Evolutionary conservation across 2,113 vertebrate species (phyloP), one percentile per base, ranked within the genome.

Genomic region (Herpailurus yagouaroundi): DNA sequence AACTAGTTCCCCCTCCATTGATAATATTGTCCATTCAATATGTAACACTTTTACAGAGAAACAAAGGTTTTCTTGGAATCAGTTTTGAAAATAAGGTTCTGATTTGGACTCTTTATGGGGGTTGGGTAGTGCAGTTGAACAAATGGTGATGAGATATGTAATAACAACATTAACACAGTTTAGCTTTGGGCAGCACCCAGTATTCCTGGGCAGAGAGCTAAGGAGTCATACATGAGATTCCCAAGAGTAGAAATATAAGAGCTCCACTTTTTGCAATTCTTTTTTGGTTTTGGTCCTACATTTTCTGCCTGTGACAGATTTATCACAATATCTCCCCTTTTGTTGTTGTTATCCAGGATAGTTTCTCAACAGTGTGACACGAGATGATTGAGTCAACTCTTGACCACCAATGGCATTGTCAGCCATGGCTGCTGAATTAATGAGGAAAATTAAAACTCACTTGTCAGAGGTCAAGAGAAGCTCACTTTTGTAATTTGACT

Each of bases 381-480:
- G 16, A 38, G 21, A 73, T 82, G 38, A 92, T 6, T 6, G 73
- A 45, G 80, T 94, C 80, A 79, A 29, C 38, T 81, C 15, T 80
- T 77, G 38, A 64, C 23, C 38, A 86, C 27, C 6, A 48, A 45
- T 73, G 87, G 29, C 52, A 27, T 50, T 63, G 52, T 85, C 50
- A 82, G 31, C 45, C 19, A 19, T 64, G 27, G 18, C 15, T 95
- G 31, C 13, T 83, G 87, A 86, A 80, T 85, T 92, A 94, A 91
- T 94, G 80, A 76, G 38, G 6, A 94, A 77, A 93, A 93, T 93
- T 93, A 82, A 95, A 93, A 73, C 38, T 87, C 45, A 48, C 29
- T 86, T 95, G 91, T 68, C 71, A 82, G 71, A 66, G 57, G 77
- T 84, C 36, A n/a, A 36, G 48, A 60, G 55, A 92, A 16, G 82